Conservation (phyloP, 2,797 vertebrate species). For the Oreonectes daqikongensis region DNA sequence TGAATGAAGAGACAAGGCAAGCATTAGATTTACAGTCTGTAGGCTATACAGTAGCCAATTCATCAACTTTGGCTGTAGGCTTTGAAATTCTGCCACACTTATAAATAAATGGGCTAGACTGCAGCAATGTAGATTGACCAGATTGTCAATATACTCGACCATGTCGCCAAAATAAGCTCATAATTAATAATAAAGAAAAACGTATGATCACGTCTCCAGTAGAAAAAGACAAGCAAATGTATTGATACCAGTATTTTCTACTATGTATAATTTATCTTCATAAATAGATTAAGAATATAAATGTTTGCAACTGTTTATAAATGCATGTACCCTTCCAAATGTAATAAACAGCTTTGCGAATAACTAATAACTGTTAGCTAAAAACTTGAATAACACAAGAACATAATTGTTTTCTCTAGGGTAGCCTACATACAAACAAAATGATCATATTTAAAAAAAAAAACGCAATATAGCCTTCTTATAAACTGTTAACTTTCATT, state of each 20-base stretch:
- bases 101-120: slow-evolving; percentile 20
- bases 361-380: background rate
- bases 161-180: background rate
- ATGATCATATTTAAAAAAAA: background rate
- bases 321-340: background rate
- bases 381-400: background rate
- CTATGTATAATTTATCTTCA: too few species aligned
- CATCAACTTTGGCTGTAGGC: background rate
- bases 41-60: background rate
- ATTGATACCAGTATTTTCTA: background rate
- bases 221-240: background rate
- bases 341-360: background rate
- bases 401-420: background rate
- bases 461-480: background rate
- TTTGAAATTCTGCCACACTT: background rate
- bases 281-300: too few species aligned
- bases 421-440: too few species aligned
- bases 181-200: background rate
- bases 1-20: background rate
- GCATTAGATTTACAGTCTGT: background rate
- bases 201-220: background rate
- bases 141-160: background rate
- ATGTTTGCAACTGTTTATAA: background rate
- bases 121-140: slow-evolving; percentile 5
- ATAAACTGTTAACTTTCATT: background rate